Conservation (phyloP, 2,113 vertebrate species). For the Coregonus clupeaformis region DNA sequence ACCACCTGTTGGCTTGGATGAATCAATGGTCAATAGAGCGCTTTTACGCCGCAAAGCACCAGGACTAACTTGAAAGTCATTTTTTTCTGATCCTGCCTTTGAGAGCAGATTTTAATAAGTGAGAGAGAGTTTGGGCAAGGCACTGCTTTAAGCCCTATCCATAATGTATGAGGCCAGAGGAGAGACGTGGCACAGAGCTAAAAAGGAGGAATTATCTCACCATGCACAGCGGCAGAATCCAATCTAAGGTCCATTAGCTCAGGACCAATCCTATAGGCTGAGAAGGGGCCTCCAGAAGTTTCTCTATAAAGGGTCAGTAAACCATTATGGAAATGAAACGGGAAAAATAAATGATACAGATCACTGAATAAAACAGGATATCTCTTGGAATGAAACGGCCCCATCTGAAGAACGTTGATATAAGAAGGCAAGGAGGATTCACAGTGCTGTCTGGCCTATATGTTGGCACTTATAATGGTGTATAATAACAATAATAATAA, state of each 20-base stretch:
- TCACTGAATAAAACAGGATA: slow-evolving; percentile 55
- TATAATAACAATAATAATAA: too few relatives aligned
- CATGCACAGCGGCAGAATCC: slow-evolving; percentile 75
- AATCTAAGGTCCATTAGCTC: slow-evolving; percentile 77
- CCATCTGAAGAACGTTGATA: not conserved
- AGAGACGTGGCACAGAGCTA: slow-evolving; percentile 65
- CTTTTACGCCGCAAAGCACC: not conserved
- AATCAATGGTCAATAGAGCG: not conserved
- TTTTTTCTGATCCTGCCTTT: slow-evolving; percentile 60
- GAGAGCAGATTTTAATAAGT: slow-evolving; percentile 74
- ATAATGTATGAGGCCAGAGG: slow-evolving; percentile 75
- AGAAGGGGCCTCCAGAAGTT: slow-evolving; percentile 68
- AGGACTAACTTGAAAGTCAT: slow-evolving; percentile 55
- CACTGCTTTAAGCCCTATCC: slow-evolving; percentile 74
- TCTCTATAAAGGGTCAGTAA: slow-evolving; percentile 67
- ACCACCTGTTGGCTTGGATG: not conserved
- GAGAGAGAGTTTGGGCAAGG: slow-evolving; percentile 66
- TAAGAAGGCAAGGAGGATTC: not conserved
- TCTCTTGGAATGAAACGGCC: slow-evolving; percentile 21
- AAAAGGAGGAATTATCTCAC: slow-evolving; percentile 74
- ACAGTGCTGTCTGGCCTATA: not conserved
- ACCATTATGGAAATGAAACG: slow-evolving; percentile 79
- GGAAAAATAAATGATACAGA: slow-evolving; percentile 71
- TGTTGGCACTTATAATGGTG: too few relatives aligned
- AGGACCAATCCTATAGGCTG: slow-evolving; percentile 73